Conservation (phyloP, 2,113 vertebrate species). For the Micronisus gabar region DNA sequence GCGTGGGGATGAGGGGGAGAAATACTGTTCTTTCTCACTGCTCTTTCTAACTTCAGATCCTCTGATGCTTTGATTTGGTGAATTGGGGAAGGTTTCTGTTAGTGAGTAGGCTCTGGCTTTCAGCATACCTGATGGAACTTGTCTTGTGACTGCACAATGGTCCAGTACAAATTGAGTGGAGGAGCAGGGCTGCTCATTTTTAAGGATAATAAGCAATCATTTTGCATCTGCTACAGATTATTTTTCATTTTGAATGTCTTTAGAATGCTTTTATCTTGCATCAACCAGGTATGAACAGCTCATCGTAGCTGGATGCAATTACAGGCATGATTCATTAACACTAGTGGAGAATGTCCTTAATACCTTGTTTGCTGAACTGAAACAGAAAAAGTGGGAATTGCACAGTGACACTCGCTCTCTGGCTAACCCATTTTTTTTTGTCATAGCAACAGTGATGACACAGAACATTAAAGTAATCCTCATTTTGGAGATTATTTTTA, state of each 20-base stretch:
- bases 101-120: background rate
- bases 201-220: background rate
- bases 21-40: background rate
- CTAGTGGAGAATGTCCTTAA: background rate
- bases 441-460: background rate
- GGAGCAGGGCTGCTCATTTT: background rate
- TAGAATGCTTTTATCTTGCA: background rate
- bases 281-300: background rate
- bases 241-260: background rate
- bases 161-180: background rate
- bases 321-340: background rate
- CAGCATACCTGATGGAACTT: background rate
- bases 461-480: background rate
- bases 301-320: background rate
- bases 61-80: background rate
- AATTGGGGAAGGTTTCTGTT: background rate
- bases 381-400: background rate
- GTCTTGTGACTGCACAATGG: fast-evolving
- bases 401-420: background rate
- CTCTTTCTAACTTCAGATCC: background rate
- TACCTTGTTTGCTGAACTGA: background rate
- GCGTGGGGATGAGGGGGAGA: background rate
- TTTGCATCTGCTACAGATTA: background rate
- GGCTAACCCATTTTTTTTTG: background rate
- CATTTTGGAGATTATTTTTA: slow-evolving; percentile 19